Percentiles rank a stretch among this genome's conserved stretches.
Conservation (phyloP, 2,113 vertebrate genomes). For the Chascanopsetta lugubris region DNA sequence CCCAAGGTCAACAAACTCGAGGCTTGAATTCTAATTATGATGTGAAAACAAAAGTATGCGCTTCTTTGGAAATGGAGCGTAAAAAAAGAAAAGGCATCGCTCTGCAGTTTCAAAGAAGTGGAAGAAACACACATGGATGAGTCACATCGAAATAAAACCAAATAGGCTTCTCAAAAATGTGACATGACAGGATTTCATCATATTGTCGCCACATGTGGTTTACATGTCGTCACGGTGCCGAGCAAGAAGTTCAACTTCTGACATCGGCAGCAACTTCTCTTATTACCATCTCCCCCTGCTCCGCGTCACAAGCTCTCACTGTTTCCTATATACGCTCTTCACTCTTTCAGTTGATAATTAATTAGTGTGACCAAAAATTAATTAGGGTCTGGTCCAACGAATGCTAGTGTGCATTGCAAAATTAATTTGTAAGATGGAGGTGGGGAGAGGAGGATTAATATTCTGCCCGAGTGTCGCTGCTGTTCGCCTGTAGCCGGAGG, state of each 20-base stretch:
- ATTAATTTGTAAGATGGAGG: slow-evolving; percentile 63
- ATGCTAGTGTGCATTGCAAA: slow-evolving; percentile 53
- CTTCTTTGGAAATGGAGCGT: no score
- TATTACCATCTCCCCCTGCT: slow-evolving; percentile 34
- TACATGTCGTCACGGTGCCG: slow-evolving; percentile 1
- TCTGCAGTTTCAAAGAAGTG: no score
- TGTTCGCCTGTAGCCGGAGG: slow-evolving; percentile 44
- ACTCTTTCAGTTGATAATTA: slow-evolving; percentile 69
- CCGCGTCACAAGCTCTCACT: slow-evolving; percentile 36
- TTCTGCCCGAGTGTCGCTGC: slow-evolving; percentile 35
- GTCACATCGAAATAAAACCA: background rate
- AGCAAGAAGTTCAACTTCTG: slow-evolving; percentile 20
- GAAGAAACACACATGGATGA: background rate
- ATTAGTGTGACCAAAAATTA: slow-evolving; percentile 77
- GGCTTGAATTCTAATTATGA: no score
- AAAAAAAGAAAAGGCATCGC: no score
- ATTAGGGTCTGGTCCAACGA: slow-evolving; percentile 72
- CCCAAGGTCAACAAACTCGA: no score
- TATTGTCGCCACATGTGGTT: slow-evolving; percentile 3
- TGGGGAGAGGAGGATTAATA: slow-evolving; percentile 66
- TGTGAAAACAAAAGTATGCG: no score
- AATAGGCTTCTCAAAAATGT: background rate
- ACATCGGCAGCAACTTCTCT: slow-evolving; percentile 21
- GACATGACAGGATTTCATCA: background rate
- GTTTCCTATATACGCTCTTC: slow-evolving; percentile 42